phyloP scores from a whole-genome alignment of 2,113 vertebrate genomes.

The Nanorana parkeri region DNA sequence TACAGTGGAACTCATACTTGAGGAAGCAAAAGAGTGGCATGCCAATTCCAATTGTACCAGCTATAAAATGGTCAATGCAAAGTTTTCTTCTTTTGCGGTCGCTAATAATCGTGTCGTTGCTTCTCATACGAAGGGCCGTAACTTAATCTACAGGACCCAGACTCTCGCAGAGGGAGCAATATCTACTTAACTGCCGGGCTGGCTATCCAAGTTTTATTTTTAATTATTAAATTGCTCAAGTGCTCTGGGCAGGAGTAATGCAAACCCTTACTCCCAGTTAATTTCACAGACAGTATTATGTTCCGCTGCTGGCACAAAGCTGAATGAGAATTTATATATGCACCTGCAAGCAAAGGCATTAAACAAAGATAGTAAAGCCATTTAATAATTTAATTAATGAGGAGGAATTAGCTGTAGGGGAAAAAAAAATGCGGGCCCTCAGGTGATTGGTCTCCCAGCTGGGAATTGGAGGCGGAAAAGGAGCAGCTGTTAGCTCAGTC shows the following conservation, averaged over 20 bases:
- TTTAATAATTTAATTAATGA: slow-evolving; percentile 57
- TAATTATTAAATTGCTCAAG: slow-evolving; percentile 51
- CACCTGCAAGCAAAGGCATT: slow-evolving; percentile 44
- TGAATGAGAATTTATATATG: slow-evolving; percentile 52
- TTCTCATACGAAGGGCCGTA: background rate
- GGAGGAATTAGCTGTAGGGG: slow-evolving; percentile 44
- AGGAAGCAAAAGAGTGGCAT: no score
- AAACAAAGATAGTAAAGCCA: slow-evolving; percentile 51
- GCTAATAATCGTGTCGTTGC: background rate
- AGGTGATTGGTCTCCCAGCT: slow-evolving; percentile 48
- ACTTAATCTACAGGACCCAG: slow-evolving; percentile 22
- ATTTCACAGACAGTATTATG: slow-evolving; percentile 53
- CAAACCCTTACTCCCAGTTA: slow-evolving; percentile 48
- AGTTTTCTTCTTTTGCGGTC: background rate
- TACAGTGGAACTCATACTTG: no score
- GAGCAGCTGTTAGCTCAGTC: slow-evolving; percentile 51
- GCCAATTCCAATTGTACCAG: no score
- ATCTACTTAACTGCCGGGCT: slow-evolving; percentile 31
- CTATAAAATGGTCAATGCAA: background rate
- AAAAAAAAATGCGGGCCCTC: slow-evolving; percentile 39
- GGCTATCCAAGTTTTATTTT: slow-evolving; percentile 35
- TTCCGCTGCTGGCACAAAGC: slow-evolving; percentile 41
- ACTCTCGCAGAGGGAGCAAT: slow-evolving; percentile 35
- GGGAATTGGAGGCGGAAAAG: slow-evolving; percentile 47
- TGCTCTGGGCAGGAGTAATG: slow-evolving; percentile 46